Base-by-base conservation (phyloP, 2,888 invertebrate species). In the Cantharis flavilabris region DNA sequence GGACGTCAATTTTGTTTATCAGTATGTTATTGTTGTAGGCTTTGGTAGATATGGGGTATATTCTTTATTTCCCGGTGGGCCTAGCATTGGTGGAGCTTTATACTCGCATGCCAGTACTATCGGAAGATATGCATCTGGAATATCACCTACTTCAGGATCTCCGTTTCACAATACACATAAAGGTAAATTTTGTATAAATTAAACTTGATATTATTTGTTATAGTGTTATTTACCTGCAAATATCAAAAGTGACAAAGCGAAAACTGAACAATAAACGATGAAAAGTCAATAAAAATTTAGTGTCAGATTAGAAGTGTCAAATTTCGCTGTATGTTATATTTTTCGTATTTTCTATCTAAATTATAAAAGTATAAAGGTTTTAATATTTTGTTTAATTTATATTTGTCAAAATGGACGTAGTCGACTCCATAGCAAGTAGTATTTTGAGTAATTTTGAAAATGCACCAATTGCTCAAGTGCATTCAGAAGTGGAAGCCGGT, bases 11-110 rank as follows among this genome's bases (percentile, higher is more conserved):
- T 49, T 49, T 49, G n/a, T 49, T 16, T 49, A 49, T 49, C 49
- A 49, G 49, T 33, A 73, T 18, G 10, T 69, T 33, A 67, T 67
- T 64, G 62, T 74, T 88, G 71, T 90, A 93, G 93, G 93, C 89
- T 91, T 92, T 86, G 90, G 91, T 86, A 91, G 93, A 83, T 93
- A 92, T 88, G 93, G 93, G 82, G 90, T 93, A 81, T 94, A 93
- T 87, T 93, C 93, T 82, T 89, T 93, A 88, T 93, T 93, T 88
- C 93, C 92, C 77, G 88, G 87, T 10, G 86, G 86, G 16, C 86
- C 89, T 82, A 88, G 86, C 85, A 89, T 89, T 77, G 88, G 88
- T 70, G 88, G 87, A 79, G 87, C 89, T 76, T 83, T 88, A 79
- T 89, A 89, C 81, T 88, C 88, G 63, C 89, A 89, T 82, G 81